Conservation (phyloP, 2,113 vertebrate species). For the Tachysurus vachellii region DNA sequence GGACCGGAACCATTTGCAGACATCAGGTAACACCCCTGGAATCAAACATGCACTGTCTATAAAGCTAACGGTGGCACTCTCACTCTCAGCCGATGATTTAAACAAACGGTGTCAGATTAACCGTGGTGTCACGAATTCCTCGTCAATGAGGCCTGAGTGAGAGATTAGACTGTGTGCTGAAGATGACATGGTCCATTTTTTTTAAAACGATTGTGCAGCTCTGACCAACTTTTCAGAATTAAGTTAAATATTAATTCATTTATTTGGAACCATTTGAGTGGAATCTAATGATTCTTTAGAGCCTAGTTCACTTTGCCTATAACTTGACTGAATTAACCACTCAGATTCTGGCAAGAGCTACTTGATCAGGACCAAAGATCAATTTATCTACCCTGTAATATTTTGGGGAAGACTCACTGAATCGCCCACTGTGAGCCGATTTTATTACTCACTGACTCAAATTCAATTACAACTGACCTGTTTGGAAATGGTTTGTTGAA, state of each 20-base stretch:
- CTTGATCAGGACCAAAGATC: background rate
- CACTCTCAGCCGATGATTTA: constrained; percentile 56
- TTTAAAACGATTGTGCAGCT: too few species aligned
- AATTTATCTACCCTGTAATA: background rate
- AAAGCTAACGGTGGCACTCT: background rate
- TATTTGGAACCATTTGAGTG: background rate
- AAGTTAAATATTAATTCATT: background rate
- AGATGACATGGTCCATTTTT: background rate
- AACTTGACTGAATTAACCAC: background rate
- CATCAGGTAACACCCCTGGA: background rate
- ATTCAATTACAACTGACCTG: background rate
- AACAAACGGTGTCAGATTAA: constrained; percentile 47
- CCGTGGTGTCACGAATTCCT: constrained; percentile 68
- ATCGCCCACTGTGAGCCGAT: background rate
- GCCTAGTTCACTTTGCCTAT: background rate
- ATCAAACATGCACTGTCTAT: background rate
- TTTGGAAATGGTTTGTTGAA: background rate
- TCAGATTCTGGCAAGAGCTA: too few species aligned
- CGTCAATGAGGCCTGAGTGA: constrained; percentile 64
- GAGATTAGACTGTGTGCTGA: background rate
- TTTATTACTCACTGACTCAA: background rate
- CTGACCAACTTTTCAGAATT: too few species aligned
- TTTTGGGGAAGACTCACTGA: background rate
- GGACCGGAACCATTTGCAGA: constrained; percentile 34
- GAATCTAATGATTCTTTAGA: background rate